Evolutionary conservation across 2,113 vertebrate genomes (phyloP).

Genomic region (Calonectris borealis): DNA sequence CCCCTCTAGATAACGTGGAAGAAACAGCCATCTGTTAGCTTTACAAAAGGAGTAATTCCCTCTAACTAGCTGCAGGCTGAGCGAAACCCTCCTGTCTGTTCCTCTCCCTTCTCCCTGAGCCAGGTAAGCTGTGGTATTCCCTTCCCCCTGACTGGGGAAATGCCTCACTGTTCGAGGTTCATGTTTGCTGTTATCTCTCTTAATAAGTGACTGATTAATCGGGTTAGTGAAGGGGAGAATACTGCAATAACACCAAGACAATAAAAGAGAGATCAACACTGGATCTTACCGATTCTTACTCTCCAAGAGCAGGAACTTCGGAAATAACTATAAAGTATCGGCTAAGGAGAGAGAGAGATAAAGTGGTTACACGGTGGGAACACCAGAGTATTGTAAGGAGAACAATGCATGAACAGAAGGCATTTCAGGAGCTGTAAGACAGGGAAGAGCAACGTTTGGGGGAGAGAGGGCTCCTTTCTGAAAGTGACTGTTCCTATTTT

Average conservation of each 20-base stretch:
- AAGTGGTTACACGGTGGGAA: background rate
- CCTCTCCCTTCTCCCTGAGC: background rate
- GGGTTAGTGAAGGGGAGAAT: background rate
- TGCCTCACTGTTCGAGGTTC: background rate
- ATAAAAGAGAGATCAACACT: background rate
- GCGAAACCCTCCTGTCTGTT: background rate
- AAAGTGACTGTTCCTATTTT: background rate
- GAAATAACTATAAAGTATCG: slow-evolving; percentile 92
- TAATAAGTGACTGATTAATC: slow-evolving; percentile 42
- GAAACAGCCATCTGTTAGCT: background rate
- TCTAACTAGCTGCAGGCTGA: background rate
- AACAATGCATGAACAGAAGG: background rate
- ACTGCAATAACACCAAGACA: background rate
- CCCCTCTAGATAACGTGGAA: background rate
- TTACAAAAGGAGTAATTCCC: background rate
- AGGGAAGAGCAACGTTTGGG: background rate
- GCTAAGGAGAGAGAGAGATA: slow-evolving; percentile 71
- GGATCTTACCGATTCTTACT: slow-evolving; percentile 90
- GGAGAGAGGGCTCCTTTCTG: background rate
- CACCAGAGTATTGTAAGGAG: background rate
- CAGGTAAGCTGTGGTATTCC: background rate
- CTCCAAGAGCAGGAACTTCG: slow-evolving; percentile 98
- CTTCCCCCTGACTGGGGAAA: background rate
- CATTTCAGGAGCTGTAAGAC: background rate
- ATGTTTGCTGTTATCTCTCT: slow-evolving; percentile 18